Evolutionary conservation across 2,888 invertebrate species (phyloP), one percentile per base, ranked within the genome.

Genomic region (Plagiodera versicolora): DNA sequence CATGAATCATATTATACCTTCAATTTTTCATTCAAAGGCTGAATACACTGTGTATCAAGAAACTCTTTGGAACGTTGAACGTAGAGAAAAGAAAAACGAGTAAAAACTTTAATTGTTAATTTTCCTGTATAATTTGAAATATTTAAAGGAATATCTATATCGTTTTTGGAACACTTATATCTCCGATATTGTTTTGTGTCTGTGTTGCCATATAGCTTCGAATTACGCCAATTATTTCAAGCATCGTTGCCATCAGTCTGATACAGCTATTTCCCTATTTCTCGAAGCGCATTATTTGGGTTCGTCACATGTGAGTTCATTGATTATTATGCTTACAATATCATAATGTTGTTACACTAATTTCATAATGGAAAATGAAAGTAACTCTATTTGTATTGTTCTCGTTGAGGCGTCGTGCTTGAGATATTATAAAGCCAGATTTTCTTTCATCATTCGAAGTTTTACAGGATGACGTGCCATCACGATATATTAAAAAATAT

Each of bases 271-370:
- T 39, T 39, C 39, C 39, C 39, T 39, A 39, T 39, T 39, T 39
- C 14, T 14, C 14, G n/a, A 14, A 14, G 39, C 11, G 11, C 39
- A n/a, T 39, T 14, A 39, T 39, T 39, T 39, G 39, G 39, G 39
- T 39, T 39, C 39, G 39, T 39, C 39, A 39, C 39, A 39, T 39
- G n/a, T 39, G 39, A 39, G 14, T 39, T 39, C 39, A 39, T 39
- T 39, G 39, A 39, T 39, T 39, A 39, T 39, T 39, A 39, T 39
- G 39, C 39, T 39, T 39, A 39, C 39, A 39, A 39, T 39, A 39
- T 32, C 32, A 32, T 39, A 39, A 39, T 39, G 39, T 39, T 39
- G 39, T 39, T 39, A 39, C 39, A 39, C 39, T 39, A 39, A 39
- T 39, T 39, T 39, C 39, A 39, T 39, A 39, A 39, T 39, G 39